phyloP scores from a whole-genome alignment of 1,140 invertebrate genomes.

The Brachionus angularis region DNA sequence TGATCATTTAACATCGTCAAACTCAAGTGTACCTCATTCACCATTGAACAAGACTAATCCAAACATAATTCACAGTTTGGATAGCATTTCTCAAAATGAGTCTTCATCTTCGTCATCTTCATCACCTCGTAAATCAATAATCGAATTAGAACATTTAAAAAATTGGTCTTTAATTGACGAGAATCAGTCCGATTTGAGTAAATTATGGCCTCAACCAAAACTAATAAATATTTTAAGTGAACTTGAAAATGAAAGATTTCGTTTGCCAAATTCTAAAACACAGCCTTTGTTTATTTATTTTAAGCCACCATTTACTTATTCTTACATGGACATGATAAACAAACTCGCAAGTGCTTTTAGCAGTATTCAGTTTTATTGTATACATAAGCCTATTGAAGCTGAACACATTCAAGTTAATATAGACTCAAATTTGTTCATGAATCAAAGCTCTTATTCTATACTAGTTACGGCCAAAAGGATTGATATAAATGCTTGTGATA shows the following conservation, averaged over 20 bases:
- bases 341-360: constrained; percentile 42
- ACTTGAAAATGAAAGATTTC: constrained; percentile 4
- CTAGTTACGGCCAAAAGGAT: constrained; percentile 24
- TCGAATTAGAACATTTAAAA: constrained; percentile 13
- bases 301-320: constrained; percentile 34
- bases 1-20: background rate
- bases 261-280: constrained; percentile 18
- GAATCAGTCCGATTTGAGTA: background rate
- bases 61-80: background rate
- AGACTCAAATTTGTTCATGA: constrained; percentile 17
- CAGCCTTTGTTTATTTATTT: constrained; percentile 38
- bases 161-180: background rate
- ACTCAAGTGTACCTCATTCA: background rate
- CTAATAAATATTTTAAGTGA: constrained; percentile 9
- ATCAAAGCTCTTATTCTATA: constrained; percentile 38
- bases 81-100: background rate
- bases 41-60: background rate
- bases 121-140: background rate
- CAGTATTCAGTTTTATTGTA: constrained; percentile 15
- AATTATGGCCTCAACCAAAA: constrained; percentile 34
- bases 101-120: background rate
- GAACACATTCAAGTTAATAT: constrained; percentile 9
- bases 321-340: constrained; percentile 38
- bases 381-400: background rate
- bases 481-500: constrained; percentile 40